Evolutionary conservation across 2,797 vertebrate genomes (phyloP), one percentile per base, ranked within the genome.

Genomic region (Hephaestus fuliginosus): DNA sequence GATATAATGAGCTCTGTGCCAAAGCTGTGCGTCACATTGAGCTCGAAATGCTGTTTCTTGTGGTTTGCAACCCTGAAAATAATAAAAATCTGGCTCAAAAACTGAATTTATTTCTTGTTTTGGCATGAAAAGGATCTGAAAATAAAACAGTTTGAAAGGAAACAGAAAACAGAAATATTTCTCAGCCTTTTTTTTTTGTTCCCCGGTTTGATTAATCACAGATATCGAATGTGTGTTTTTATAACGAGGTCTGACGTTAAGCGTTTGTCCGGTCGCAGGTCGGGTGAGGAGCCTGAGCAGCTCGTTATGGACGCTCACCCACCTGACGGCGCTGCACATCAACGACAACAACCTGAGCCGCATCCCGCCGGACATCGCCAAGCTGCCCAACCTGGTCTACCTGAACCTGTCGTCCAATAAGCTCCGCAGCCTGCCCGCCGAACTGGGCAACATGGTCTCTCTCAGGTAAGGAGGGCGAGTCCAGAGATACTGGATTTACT

Each of bases 381-480:
- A 97, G 95, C 98, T 99, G 93, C 97, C 99, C 84, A 95, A 98
- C 95, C 97, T 99, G 93, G 97, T 97, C 95, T 99, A 98, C 96
- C 96, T 99, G 95, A 98, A 99, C 94, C 96, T 99, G 81, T 99
- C 98, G 86, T 99, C 98, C 95, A 99, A 99, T 95, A 99, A 99
- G 95, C 97, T 99, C 87, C 97, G 98, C 96, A 99, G 98, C 96
- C 97, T 99, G 95, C 98, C 98, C 91, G 97, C 98, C 93, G 98
- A 99, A 93, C 96, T 99, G 94, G 98, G 98, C 96, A 98, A 99
- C 94, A 99, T 99, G 97, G 98, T 99, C 87, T 97, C 97, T 97
- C 98, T 99, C 98, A 99, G 98, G 98, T 99, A 62, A 39, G n/a
- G 18, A 53, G 30, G 30, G 30, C 30, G 18, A 43, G 14, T 66